Base-by-base conservation (phyloP, 1,140 invertebrate genomes). In the Tribolium castaneum region DNA sequence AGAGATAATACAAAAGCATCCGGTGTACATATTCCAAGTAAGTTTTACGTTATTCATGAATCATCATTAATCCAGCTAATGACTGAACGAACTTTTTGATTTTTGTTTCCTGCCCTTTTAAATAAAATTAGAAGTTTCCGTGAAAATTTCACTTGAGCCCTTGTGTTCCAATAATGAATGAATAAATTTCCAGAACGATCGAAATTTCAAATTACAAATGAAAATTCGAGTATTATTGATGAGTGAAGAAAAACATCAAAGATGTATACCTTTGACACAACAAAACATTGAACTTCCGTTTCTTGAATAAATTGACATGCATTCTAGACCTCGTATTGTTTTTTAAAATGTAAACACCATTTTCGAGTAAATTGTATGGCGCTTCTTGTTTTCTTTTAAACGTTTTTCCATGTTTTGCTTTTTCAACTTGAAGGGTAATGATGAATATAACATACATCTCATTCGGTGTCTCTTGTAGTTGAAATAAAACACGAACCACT, bases 361-460 rank as follows among this genome's bases (percentile, higher is more conserved):
- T 66, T 34, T 66, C 30, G 30, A 66, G 59, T 66, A 66, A 66
- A 66, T 35, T 66, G 59, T 66, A 66, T 66, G 59, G 59, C 39
- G 30, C 59, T 66, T 35, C 30, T 66, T 59, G 54, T 59, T 35
- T 66, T 66, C 34, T 35, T 66, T 66, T 66, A 66, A 66, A 66
- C 59, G 30, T 66, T 66, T 66, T 66, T 66, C 59, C 59, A 35
- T 66, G 59, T 66, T 35, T 66, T 66, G 59, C 59, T 66, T 66
- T 66, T 66, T 66, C 59, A 35, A 35, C 59, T 66, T 66, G 59
- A 66, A 66, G 59, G 25, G 30, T 66, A 66, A 66, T 66, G 30
- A 66, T 39, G 59, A 66, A 66, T 59, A 19, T 30, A 59, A 59
- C 54, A 59, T 66, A 1, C 30, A 66, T 35, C 59, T 66, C 59